Conservation (phyloP, 2,113 vertebrate species). For the Crotalus horridus region DNA sequence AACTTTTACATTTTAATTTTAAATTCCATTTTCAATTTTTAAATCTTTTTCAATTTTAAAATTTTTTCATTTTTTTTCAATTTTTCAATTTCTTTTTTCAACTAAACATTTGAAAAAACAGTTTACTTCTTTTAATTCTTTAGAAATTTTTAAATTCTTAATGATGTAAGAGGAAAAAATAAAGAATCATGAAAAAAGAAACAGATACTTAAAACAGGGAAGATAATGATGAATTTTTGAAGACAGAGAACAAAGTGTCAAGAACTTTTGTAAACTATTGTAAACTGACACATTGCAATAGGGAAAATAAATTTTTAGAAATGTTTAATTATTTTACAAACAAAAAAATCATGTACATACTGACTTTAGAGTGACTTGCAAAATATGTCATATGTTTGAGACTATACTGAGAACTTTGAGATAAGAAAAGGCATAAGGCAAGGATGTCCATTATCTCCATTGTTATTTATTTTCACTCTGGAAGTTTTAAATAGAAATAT, state of each 20-base stretch:
- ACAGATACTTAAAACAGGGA: background rate
- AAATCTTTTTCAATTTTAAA: background rate
- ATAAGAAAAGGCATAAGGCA: no score
- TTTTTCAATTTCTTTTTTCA: no score
- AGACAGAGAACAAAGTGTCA: background rate
- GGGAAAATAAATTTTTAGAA: background rate
- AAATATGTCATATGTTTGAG: no score
- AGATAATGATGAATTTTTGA: background rate
- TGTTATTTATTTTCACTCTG: no score
- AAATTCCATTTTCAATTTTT: background rate
- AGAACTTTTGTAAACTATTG: background rate
- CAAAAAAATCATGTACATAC: no score
- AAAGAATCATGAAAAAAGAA: background rate
- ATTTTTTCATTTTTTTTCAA: no score
- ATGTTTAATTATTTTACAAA: no score
- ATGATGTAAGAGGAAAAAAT: background rate
- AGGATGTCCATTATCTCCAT: no score
- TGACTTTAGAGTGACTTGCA: no score
- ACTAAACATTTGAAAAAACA: no score
- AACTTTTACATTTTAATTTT: background rate
- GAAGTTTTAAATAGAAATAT: no score
- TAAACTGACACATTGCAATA: background rate
- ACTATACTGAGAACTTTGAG: no score
- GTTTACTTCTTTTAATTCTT: background rate
- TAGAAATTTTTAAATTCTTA: background rate